Conservation (phyloP, 2,113 vertebrate genomes). For the Chaetops frenatus region DNA sequence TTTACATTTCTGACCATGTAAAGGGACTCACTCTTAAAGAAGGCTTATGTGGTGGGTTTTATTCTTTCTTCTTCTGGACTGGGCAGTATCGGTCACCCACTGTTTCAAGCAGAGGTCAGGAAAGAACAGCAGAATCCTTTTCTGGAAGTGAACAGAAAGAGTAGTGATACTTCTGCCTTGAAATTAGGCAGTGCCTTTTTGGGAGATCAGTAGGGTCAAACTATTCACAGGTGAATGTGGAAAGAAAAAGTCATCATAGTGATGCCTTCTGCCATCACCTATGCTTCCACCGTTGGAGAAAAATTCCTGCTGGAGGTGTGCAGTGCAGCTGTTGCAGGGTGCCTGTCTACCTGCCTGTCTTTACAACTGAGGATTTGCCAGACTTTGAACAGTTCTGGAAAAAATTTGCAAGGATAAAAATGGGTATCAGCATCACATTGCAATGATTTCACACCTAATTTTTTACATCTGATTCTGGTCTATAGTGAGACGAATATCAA, state of each 20-base stretch:
- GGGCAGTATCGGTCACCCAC: not conserved
- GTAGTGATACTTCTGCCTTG: not conserved
- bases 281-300: not conserved
- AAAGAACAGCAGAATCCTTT: not conserved
- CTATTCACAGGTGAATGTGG: accelerated
- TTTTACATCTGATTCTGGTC: not conserved
- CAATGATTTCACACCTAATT: not conserved
- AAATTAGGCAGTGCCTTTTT: not conserved
- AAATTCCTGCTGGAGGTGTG: not conserved
- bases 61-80: not conserved
- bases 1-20: not conserved
- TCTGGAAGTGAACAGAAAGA: not conserved
- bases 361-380: not conserved
- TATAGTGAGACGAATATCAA: not conserved
- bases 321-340: not conserved
- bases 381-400: accelerated
- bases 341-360: not conserved
- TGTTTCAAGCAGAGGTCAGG: not conserved
- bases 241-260: not conserved
- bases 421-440: not conserved
- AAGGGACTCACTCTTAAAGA: not conserved
- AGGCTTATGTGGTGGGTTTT: not conserved
- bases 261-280: not conserved
- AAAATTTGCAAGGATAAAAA: not conserved
- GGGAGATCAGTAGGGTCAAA: accelerated